Evolutionary conservation across 2,888 invertebrate genomes (phyloP).

Genomic region (Marasmarcha lunaedactyla): DNA sequence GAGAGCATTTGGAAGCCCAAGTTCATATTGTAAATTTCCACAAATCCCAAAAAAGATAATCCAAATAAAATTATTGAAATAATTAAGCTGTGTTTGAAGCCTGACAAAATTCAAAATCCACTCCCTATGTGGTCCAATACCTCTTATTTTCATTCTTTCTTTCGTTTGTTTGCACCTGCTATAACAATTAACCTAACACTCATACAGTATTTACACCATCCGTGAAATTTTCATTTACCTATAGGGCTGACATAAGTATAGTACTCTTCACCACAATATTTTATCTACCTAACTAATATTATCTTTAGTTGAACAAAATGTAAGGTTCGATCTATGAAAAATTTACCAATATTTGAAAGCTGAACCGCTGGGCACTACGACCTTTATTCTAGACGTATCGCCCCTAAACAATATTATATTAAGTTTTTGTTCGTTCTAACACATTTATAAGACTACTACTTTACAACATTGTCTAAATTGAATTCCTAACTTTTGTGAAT

Average conservation of each 20-base stretch:
- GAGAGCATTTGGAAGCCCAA: no score
- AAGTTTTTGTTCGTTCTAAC: slow-evolving; percentile 41
- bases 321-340: slow-evolving; percentile 43
- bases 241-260: slow-evolving; percentile 31
- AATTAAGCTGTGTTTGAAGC: no score
- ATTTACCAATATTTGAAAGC: slow-evolving; percentile 66
- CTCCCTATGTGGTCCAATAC: no score
- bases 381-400: slow-evolving; percentile 50
- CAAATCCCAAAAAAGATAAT: no score
- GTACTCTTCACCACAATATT: slow-evolving; percentile 13
- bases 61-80: no score
- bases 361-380: slow-evolving; percentile 54
- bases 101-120: no score
- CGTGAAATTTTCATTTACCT: slow-evolving; percentile 31
- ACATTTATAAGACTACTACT: slow-evolving; percentile 30
- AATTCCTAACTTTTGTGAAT: background rate
- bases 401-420: slow-evolving; percentile 43
- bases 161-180: no score
- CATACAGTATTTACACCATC: slow-evolving; percentile 50
- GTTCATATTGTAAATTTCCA: no score
- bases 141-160: no score
- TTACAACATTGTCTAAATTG: background rate
- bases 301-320: slow-evolving; percentile 42
- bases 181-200: slow-evolving; percentile 30
- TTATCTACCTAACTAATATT: slow-evolving; percentile 22